Conservation (phyloP, 2,797 vertebrate species). For the Pogoniulus pusillus region DNA sequence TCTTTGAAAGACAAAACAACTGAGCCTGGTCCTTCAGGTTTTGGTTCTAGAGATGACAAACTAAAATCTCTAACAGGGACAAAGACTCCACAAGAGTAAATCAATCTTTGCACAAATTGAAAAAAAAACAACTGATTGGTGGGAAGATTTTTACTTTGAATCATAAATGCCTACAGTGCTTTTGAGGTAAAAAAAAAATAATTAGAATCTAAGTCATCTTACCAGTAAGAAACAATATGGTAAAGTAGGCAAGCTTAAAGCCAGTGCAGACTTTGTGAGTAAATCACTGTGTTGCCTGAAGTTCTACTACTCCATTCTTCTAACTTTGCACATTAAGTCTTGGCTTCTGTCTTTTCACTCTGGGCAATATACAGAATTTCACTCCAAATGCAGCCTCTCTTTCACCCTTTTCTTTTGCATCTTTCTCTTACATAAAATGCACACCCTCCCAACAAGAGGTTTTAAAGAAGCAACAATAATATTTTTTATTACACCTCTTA, state of each 20-base stretch:
- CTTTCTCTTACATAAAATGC: neutral
- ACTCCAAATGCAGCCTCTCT: neutral
- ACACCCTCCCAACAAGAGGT: neutral
- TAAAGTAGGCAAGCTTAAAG: neutral
- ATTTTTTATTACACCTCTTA: neutral
- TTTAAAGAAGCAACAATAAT: neutral
- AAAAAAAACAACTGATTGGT: neutral
- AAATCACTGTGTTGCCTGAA: neutral
- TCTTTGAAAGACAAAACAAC: neutral
- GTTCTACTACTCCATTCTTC: neutral
- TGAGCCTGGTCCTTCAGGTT: neutral
- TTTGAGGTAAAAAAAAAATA: conserved; percentile 9
- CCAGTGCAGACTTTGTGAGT: neutral
- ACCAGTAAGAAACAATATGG: neutral
- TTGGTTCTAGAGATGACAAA: neutral
- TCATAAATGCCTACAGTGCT: neutral
- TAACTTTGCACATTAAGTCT: neutral
- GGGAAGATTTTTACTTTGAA: neutral
- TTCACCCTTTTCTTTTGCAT: neutral
- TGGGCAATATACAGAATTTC: neutral
- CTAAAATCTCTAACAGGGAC: neutral
- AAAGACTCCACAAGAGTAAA: neutral
- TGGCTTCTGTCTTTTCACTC: neutral
- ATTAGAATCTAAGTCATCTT: neutral
- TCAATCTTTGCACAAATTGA: neutral